Evolutionary conservation across 2,888 invertebrate genomes (phyloP).

Genomic region (Chalcis sispes): DNA sequence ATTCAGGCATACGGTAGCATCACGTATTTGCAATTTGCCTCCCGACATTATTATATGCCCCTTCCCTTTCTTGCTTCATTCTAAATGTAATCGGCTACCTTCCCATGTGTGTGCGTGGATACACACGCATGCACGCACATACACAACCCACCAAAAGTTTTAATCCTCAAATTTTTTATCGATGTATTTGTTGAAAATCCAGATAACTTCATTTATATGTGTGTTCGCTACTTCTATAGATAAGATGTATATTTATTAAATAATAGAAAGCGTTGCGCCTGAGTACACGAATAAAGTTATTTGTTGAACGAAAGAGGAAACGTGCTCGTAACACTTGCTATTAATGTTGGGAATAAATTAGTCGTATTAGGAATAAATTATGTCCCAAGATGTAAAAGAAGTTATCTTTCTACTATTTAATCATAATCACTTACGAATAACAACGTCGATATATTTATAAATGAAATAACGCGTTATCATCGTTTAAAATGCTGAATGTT

Average conservation of each 20-base stretch:
- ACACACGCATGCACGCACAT: not conserved
- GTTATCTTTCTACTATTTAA: not conserved
- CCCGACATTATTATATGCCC: slow-evolving; percentile 73
- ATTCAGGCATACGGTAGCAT: slow-evolving; percentile 75
- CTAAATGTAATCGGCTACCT: slow-evolving; percentile 18
- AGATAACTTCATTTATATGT: too few species aligned
- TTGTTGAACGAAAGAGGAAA: not conserved
- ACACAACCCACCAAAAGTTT: not conserved
- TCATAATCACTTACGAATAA: not conserved
- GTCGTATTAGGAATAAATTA: not conserved
- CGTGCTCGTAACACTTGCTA: not conserved
- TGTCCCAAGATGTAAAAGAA: not conserved
- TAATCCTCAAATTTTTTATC: not conserved
- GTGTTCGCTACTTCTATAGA: too few species aligned
- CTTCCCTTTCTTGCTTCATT: slow-evolving; percentile 61
- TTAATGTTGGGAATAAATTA: not conserved
- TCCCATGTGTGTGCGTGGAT: not conserved
- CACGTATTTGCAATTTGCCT: slow-evolving; percentile 76
- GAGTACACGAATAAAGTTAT: slow-evolving; percentile 20
- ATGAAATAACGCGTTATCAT: too few species aligned
- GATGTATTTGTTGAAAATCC: too few species aligned
- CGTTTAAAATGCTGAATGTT: too few species aligned
- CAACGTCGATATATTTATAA: not conserved
- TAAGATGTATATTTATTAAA: too few species aligned
- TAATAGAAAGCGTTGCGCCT: slow-evolving; percentile 17